These are phyloP conservation scores for Tachystola acroxantha DNA, from an alignment of 2,888 invertebrate genomes.

Conservation along the genomic window DNA sequence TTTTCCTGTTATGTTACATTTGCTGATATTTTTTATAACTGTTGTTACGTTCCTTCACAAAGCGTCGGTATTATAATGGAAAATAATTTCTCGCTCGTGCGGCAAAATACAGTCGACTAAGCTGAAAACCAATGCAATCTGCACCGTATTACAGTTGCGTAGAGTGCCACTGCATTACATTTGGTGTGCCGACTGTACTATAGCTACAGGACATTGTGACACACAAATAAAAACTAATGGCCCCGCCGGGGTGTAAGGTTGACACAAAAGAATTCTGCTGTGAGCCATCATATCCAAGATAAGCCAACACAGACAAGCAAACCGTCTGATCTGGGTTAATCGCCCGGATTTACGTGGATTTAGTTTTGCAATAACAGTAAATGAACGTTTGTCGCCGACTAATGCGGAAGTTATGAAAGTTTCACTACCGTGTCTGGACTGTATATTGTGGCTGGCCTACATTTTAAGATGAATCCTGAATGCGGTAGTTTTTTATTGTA, in stretches of 20 bases:
- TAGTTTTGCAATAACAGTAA: constrained; percentile 50
- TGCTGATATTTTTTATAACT: neutral
- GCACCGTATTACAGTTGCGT: too few species aligned
- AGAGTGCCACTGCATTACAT: too few species aligned
- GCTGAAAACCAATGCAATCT: too few species aligned
- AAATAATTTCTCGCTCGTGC: constrained; percentile 51
- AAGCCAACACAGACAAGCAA: constrained; percentile 23
- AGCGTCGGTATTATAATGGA: constrained; percentile 33
- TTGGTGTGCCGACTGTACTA: too few species aligned
- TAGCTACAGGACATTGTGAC: constrained; percentile 50
- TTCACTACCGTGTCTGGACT: constrained; percentile 9
- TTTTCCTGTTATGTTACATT: too few species aligned
- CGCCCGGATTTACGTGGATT: constrained; percentile 46
- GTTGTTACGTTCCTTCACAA: neutral
- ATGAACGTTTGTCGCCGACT: constrained; percentile 33
- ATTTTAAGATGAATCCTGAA: too few species aligned
- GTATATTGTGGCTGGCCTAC: neutral
- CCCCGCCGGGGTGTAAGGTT: constrained; percentile 26
- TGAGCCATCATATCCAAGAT: constrained; percentile 45
- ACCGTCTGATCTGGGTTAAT: constrained; percentile 50
- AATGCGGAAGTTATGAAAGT: constrained; percentile 40
- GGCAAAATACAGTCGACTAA: constrained; percentile 2
- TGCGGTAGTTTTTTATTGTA: too few species aligned
- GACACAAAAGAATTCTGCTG: constrained; percentile 40
- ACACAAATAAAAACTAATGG: constrained; percentile 64